phyloP scores from a whole-genome alignment of 1,140 invertebrate species.

The Zelostemma sp. region DNA sequence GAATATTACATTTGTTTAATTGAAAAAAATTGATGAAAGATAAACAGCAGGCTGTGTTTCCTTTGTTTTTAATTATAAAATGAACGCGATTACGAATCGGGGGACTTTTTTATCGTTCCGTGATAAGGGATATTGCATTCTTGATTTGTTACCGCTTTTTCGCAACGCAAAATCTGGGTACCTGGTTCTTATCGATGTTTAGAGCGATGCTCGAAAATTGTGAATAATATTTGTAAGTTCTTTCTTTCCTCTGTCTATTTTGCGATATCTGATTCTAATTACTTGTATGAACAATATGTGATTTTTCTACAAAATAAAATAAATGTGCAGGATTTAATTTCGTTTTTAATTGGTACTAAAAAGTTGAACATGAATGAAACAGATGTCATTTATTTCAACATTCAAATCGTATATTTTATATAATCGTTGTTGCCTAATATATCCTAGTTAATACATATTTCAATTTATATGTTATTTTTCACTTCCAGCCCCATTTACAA shows the following conservation, averaged over 20 bases:
- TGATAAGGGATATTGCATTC: neutral
- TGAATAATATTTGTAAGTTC: neutral
- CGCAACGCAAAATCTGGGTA: neutral
- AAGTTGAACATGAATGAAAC: neutral
- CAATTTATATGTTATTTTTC: neutral
- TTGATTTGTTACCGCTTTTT: neutral
- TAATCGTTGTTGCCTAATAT: constrained; percentile 7
- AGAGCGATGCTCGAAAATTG: neutral
- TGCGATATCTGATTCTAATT: neutral
- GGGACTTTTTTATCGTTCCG: neutral
- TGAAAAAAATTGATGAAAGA: too few species aligned
- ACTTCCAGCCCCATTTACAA: constrained; percentile 6
- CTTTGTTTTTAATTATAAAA: neutral
- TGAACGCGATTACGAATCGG: neutral
- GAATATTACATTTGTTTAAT: too few species aligned
- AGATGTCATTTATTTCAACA: neutral
- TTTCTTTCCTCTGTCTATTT: neutral
- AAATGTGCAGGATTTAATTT: neutral
- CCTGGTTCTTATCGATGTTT: neutral
- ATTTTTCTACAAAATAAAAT: constrained; percentile 1
- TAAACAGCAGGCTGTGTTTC: neutral
- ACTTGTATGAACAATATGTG: neutral
- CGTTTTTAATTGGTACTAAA: neutral
- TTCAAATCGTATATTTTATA: constrained; percentile 5
- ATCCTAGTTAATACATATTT: constrained; percentile 5